Evolutionary conservation across 2,888 invertebrate species (phyloP), one percentile per base, ranked within the genome.

Genomic region (Scaptomyza tumidula): DNA sequence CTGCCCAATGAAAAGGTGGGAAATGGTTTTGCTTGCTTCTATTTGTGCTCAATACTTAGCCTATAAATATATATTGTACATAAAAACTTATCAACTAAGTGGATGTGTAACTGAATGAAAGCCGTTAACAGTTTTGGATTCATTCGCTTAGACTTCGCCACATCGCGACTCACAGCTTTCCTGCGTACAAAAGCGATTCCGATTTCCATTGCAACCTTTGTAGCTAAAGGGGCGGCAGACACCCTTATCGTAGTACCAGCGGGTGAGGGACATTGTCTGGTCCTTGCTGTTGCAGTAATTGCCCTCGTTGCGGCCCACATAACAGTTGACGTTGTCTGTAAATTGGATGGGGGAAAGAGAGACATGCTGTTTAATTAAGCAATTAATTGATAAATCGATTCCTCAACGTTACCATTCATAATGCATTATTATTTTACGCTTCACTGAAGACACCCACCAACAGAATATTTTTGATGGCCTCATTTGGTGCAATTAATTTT

Each of bases 121-220:
- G 41, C 44, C 35, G 4, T 27, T 9, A 29, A 16, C 27, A 35
- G 3, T 11, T 65, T n/a, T 54, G n/a, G 24, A 14, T 39, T 1
- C 16, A n/a, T 29, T 86, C 55, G 78, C 29, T 63, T 16, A 41
- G 16, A 16, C 70, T 14, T 75, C 71, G n/a, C 96, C 96, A 87
- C 97, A 97, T 39, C 94, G 94, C 67, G 96, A 92, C 90, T 96
- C 94, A 90, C 96, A 97, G 86, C 95, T 95, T 72, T 96, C 96
- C 87, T 95, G 94, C 0, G 95, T 94, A 68, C 94, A 93, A 92
- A 95, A 97, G 64, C 95, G 93, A 92, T 97, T 97, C 43, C 94
- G 94, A 85, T 95, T 96, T 52, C 96, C 95, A 29, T 94, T 94
- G 91, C 97, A 97, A 37, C 94, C 95, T n/a, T 94, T 94, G 82